phyloP scores from a whole-genome alignment of 2,888 invertebrate genomes.

The Orchestes rusci region DNA sequence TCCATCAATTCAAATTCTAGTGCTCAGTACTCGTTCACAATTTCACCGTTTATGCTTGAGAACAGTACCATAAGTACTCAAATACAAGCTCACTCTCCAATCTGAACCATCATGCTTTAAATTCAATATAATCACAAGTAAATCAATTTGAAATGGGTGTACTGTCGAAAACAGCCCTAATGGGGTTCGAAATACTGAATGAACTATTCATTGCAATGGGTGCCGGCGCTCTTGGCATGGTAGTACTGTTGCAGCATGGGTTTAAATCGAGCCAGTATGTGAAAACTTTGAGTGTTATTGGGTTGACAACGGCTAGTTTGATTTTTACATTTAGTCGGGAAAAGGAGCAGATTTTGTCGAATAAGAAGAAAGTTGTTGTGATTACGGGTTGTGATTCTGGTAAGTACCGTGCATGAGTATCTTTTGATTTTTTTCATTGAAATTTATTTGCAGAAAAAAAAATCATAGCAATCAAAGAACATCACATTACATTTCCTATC shows the following conservation, averaged over 20 bases:
- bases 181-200: constrained; percentile 38
- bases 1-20: too few relatives aligned
- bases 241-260: constrained; percentile 36
- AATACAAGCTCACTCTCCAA: too few relatives aligned
- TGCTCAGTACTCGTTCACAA: too few relatives aligned
- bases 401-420: too few relatives aligned
- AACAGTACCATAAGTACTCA: too few relatives aligned
- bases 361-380: constrained; percentile 48
- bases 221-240: constrained; percentile 38
- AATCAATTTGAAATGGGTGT: constrained; percentile 22
- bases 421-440: too few relatives aligned
- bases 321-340: constrained; percentile 32
- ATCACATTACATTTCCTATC: too few relatives aligned
- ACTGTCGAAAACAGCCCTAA: constrained; percentile 25
- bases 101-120: too few relatives aligned
- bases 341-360: constrained; percentile 28
- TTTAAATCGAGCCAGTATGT: constrained; percentile 34
- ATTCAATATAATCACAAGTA: too few relatives aligned
- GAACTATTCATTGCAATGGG: constrained; percentile 39
- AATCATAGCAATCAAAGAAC: too few relatives aligned
- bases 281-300: constrained; percentile 33
- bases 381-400: constrained; percentile 82
- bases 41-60: too few relatives aligned
- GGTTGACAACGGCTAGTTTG: constrained; percentile 35
- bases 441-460: too few relatives aligned